phyloP scores from a whole-genome alignment of 2,888 invertebrate genomes.

The Spodoptera picta region DNA sequence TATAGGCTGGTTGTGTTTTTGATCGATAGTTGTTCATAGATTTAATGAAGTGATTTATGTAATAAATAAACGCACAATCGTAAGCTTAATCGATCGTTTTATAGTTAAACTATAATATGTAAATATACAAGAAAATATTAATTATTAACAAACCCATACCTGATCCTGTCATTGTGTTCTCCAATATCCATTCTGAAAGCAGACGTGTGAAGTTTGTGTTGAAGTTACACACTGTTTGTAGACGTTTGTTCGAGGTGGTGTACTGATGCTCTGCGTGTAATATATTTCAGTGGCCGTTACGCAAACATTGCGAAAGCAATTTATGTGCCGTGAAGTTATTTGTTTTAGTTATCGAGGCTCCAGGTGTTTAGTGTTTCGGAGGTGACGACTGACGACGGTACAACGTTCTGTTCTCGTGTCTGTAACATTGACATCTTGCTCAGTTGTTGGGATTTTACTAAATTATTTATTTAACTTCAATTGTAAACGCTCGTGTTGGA shows the following conservation, averaged over 20 bases:
- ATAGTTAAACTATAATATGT: too few relatives aligned
- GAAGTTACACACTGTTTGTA: constrained; percentile 28
- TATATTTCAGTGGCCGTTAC: constrained; percentile 38
- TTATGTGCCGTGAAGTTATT: constrained; percentile 45
- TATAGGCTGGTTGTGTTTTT: too few relatives aligned
- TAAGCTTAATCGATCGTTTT: too few relatives aligned
- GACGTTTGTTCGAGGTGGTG: constrained; percentile 31
- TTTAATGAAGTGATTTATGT: too few relatives aligned
- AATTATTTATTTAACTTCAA: too few relatives aligned
- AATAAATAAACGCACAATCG: too few relatives aligned
- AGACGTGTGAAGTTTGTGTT: constrained; percentile 11
- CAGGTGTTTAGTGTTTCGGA: constrained; percentile 38
- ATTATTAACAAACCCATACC: constrained; percentile 33
- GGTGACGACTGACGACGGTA: constrained; percentile 1
- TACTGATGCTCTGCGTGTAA: constrained; percentile 29
- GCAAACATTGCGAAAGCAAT: constrained; percentile 49
- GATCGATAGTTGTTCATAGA: too few relatives aligned
- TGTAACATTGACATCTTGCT: too few relatives aligned
- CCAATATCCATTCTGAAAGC: constrained; percentile 23
- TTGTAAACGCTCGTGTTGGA: too few relatives aligned
- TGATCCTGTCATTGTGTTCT: constrained; percentile 10
- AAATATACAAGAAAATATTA: too few relatives aligned
- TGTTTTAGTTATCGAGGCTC: constrained; percentile 42
- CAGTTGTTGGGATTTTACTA: too few relatives aligned
- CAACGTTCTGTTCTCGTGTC: not conserved